Conservation (phyloP, 2,113 vertebrate genomes). For the Melanerpes formicivorus region DNA sequence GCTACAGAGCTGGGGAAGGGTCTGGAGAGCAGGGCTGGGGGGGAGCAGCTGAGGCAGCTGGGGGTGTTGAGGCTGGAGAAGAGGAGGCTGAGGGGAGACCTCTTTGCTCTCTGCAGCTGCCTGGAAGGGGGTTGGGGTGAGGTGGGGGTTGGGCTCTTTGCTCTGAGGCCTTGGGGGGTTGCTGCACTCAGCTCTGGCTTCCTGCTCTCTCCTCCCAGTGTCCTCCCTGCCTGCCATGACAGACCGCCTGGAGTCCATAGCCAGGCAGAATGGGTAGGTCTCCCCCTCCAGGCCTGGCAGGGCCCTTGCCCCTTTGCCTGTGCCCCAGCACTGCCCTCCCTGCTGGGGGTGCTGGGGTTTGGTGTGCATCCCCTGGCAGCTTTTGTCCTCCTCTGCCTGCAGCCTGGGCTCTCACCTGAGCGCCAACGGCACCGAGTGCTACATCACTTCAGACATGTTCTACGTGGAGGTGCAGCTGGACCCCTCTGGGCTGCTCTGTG, state of each 20-base stretch:
- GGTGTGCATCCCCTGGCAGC: neutral
- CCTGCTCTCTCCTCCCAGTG: slow-evolving; percentile 74
- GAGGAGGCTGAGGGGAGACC: no score
- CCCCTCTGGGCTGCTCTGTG: slow-evolving; percentile 88
- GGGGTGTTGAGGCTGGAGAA: no score
- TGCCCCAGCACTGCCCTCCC: neutral
- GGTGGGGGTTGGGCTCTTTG: neutral
- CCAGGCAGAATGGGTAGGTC: slow-evolving; percentile 92
- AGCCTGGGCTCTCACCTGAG: slow-evolving; percentile 96
- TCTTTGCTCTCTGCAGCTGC: no score
- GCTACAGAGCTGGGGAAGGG: no score
- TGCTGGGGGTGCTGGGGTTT: neutral
- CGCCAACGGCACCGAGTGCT: slow-evolving; percentile 94
- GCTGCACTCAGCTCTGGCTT: neutral
- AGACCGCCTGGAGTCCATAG: slow-evolving; percentile 95
- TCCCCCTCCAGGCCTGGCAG: accelerated
- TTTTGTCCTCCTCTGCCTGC: neutral
- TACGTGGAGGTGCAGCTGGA: slow-evolving; percentile 98
- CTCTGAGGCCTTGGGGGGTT: neutral
- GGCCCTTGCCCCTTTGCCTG: neutral
- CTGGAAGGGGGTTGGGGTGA: no score
- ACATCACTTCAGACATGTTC: slow-evolving; percentile 99
- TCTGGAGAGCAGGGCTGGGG: no score
- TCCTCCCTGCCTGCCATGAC: slow-evolving; percentile 97
- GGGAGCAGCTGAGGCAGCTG: no score